Conservation (phyloP, 2,888 invertebrate species). For the Anthrax anthrax region DNA sequence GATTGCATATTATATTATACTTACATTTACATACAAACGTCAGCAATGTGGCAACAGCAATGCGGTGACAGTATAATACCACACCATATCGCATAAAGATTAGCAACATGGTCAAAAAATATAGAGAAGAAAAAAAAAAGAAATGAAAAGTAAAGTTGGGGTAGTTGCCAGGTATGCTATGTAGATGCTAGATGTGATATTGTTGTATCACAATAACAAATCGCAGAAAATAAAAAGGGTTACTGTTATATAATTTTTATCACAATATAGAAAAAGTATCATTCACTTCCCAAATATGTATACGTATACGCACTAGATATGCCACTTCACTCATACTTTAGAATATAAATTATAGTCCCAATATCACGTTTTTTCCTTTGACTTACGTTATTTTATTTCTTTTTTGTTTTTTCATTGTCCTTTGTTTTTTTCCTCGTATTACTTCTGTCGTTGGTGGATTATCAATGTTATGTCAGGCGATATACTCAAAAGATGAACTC, state of each 20-base stretch:
- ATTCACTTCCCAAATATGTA: too few relatives aligned
- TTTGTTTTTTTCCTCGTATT: conserved; percentile 4
- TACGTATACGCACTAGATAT: too few relatives aligned
- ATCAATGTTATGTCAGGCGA: conserved; percentile 10
- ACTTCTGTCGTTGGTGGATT: conserved; percentile 6
- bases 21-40: too few relatives aligned
- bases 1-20: neutral
- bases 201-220: neutral
- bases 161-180: too few relatives aligned
- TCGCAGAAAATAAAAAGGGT: conserved; percentile 6
- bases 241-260: neutral
- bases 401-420: conserved; percentile 5
- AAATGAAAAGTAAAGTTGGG: too few relatives aligned
- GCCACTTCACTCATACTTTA: too few relatives aligned
- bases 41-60: too few relatives aligned
- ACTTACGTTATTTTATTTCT: neutral
- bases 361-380: neutral
- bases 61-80: conserved; percentile 2
- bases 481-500: conserved; percentile 6
- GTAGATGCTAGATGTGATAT: too few relatives aligned
- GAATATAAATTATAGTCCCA: too few relatives aligned
- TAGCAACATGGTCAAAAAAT: neutral
- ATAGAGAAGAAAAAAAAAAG: too few relatives aligned
- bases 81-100: neutral
- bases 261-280: too few relatives aligned